A percentile compares a stretch with the other conserved stretches of the same genome.
Evolutionary conservation across 1,140 invertebrate genomes (phyloP).

Genomic region (Nylanderia fulva): DNA sequence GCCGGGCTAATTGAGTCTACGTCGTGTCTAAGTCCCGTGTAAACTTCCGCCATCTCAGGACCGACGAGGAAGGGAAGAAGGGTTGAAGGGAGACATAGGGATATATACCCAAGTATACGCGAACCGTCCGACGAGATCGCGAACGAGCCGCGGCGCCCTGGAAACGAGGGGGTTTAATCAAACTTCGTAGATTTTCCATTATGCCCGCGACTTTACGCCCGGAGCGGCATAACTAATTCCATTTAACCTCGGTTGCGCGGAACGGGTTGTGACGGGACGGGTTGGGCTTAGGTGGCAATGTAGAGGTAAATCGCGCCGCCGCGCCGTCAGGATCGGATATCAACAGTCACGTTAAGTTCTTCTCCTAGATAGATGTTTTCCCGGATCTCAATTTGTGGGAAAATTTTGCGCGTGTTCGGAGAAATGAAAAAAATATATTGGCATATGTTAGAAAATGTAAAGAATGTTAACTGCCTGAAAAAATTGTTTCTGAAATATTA

Average conservation of each 20-base stretch:
- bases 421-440: neutral
- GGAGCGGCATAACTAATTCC: constrained; percentile 76
- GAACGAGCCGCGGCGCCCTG: constrained; percentile 23
- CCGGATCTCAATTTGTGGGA: neutral
- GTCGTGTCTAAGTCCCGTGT: constrained; percentile 68
- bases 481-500: neutral
- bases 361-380: neutral
- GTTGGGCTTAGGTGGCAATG: constrained; percentile 67
- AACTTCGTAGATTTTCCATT: constrained; percentile 82
- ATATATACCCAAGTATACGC: constrained; percentile 25
- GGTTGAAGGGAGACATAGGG: constrained; percentile 4
- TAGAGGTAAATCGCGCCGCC: constrained; percentile 72
- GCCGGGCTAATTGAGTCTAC: constrained; percentile 77
- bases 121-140: constrained; percentile 52
- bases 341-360: constrained; percentile 26
- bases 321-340: constrained; percentile 62
- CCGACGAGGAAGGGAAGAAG: constrained; percentile 43
- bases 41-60: constrained; percentile 70
- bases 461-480: neutral
- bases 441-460: neutral
- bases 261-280: constrained; percentile 4
- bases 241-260: constrained; percentile 67
- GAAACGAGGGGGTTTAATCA: constrained; percentile 77
- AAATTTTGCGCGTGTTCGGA: neutral
- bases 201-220: constrained; percentile 77